A percentile compares a stretch with the other conserved stretches of the same genome.
These are phyloP conservation scores for Drosophila sturtevanti DNA, from an alignment of 1,140 invertebrate species.

Conservation along the genomic window DNA sequence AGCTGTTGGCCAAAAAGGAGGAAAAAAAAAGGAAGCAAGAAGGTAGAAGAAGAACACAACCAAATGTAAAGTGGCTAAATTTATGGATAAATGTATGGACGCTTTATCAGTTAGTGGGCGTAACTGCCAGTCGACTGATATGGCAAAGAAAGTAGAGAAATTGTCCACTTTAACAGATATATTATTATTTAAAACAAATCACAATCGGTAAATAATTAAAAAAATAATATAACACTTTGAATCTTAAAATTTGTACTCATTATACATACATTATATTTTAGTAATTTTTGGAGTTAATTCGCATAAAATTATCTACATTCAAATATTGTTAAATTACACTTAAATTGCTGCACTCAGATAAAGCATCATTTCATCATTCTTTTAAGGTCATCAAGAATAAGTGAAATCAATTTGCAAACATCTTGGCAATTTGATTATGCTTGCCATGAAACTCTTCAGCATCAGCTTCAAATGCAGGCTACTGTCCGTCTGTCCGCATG, in stretches of 20 bases:
- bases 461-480: conserved; percentile 3
- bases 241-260: too few species aligned
- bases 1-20: conserved; percentile 42
- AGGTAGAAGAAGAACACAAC: conserved; percentile 18
- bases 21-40: not conserved
- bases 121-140: conserved; percentile 22
- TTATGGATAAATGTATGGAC: conserved; percentile 62
- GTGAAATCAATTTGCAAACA: conserved; percentile 37
- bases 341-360: not conserved
- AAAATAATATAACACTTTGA: too few species aligned
- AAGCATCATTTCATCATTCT: not conserved
- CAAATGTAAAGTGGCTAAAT: conserved; percentile 71
- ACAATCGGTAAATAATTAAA: not conserved
- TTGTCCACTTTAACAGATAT: not conserved
- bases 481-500: too few species aligned
- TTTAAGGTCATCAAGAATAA: conserved; percentile 31
- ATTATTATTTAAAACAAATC: not conserved
- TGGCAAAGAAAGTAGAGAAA: not conserved
- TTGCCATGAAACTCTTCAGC: conserved; percentile 14
- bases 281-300: not conserved
- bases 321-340: not conserved
- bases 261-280: not conserved
- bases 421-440: conserved; percentile 40
- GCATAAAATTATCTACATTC: not conserved
- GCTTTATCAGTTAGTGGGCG: conserved; percentile 31